A percentile compares a stretch with the other conserved stretches of the same genome.
Evolutionary conservation across 2,888 invertebrate species (phyloP).

Genomic region (Liposcelis brunnea): DNA sequence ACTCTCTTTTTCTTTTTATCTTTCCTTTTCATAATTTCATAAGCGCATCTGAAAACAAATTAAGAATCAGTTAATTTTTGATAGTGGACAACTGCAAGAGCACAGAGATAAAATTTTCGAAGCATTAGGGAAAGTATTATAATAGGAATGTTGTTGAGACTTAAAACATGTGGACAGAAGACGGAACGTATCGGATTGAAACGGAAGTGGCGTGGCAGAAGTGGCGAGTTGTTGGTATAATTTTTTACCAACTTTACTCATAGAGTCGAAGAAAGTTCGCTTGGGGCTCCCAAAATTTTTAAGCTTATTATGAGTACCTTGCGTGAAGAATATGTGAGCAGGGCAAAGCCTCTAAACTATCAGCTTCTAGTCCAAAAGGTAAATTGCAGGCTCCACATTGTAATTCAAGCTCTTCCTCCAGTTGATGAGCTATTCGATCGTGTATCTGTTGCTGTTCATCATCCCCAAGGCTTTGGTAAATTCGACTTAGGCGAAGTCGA

Average conservation of each 20-base stretch:
- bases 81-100: background rate
- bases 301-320: constrained; percentile 32
- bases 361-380: constrained; percentile 52
- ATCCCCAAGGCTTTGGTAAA: constrained; percentile 68
- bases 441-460: constrained; percentile 60
- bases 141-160: too few species aligned
- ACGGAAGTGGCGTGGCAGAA: too few species aligned
- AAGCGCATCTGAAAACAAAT: constrained; percentile 40
- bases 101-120: background rate
- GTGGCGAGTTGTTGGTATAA: too few species aligned
- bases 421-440: constrained; percentile 45
- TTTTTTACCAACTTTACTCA: too few species aligned
- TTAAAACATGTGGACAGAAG: too few species aligned
- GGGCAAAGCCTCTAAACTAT: constrained; percentile 60
- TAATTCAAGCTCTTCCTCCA: constrained; percentile 53
- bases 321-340: constrained; percentile 79
- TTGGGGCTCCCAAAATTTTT: too few species aligned
- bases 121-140: too few species aligned
- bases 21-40: constrained; percentile 43
- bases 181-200: too few species aligned
- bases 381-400: constrained; percentile 60
- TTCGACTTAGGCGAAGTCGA: constrained; percentile 56
- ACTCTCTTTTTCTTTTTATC: constrained; percentile 45
- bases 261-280: too few species aligned
- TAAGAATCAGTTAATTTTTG: constrained; percentile 1